A percentile compares a stretch with the other conserved stretches of the same genome.
phyloP scores from a whole-genome alignment of 2,888 invertebrate species.

The Sinhomidia bicolor region DNA sequence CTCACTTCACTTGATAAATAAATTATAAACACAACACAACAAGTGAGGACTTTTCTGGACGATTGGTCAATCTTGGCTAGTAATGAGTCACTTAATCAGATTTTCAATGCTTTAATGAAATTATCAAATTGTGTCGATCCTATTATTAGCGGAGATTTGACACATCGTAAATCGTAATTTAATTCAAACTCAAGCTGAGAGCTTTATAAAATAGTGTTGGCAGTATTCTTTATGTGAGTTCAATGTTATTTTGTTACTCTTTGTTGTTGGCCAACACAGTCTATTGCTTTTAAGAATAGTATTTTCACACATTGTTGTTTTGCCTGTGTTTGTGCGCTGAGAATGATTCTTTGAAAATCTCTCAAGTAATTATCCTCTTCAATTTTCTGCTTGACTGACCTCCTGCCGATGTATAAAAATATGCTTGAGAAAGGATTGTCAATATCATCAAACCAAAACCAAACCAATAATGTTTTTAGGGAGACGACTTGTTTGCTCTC shows the following conservation, averaged over 20 bases:
- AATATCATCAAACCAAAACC: constrained; percentile 13
- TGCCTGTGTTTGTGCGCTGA: not conserved
- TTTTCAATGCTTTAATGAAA: constrained; percentile 37
- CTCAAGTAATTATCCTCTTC: constrained; percentile 60
- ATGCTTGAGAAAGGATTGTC: constrained; percentile 11
- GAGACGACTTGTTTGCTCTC: not conserved
- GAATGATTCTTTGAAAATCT: constrained; percentile 52
- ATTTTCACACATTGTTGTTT: constrained; percentile 20
- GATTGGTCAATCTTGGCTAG: constrained; percentile 27
- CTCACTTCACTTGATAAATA: not conserved
- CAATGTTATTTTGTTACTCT: constrained; percentile 39
- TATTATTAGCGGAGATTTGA: constrained; percentile 29
- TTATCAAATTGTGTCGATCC: constrained; percentile 40
- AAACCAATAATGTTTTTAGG: not conserved
- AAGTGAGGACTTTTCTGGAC: not conserved
- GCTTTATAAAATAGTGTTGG: not conserved
- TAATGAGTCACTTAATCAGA: constrained; percentile 37
- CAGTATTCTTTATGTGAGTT: constrained; percentile 13
- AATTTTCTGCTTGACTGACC: constrained; percentile 65
- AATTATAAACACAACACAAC: not conserved
- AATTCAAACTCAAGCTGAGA: constrained; percentile 35
- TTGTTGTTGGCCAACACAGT: not conserved
- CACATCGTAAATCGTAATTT: constrained; percentile 45
- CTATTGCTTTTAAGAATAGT: not conserved
- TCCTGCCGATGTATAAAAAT: constrained; percentile 43